A percentile compares a stretch with the other conserved stretches of the same genome.
Conservation (phyloP, 2,888 invertebrate genomes). For the Ophion obscuratus region DNA sequence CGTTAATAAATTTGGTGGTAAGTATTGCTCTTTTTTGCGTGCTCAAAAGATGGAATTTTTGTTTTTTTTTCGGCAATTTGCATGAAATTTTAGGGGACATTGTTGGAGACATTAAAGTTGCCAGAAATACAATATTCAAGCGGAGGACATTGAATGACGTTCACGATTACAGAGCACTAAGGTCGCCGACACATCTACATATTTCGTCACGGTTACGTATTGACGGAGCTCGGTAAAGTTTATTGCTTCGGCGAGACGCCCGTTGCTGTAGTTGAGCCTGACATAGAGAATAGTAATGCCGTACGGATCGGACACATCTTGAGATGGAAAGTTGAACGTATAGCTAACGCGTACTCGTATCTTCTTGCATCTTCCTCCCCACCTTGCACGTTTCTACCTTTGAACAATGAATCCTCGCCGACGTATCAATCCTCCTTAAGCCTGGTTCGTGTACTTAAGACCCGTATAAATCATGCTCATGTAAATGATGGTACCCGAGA, state of each 20-base stretch:
- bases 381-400: slow-evolving; percentile 58
- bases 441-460: slow-evolving; percentile 16
- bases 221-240: slow-evolving; percentile 18
- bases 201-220: neutral
- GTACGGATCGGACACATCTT: neutral
- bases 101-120: neutral
- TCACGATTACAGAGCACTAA: neutral
- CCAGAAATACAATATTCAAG: neutral
- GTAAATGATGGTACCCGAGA: neutral
- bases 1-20: neutral
- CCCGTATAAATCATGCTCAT: slow-evolving; percentile 29
- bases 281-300: slow-evolving; percentile 9
- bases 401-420: slow-evolving; percentile 35
- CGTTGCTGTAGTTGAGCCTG: slow-evolving; percentile 4
- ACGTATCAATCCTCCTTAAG: slow-evolving; percentile 36
- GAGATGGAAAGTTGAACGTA: slow-evolving; percentile 73
- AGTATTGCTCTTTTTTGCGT: neutral
- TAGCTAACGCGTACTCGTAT: slow-evolving; percentile 63
- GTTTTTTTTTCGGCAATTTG: neutral
- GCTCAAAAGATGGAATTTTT: neutral
- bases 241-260: slow-evolving; percentile 20
- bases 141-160: slow-evolving; percentile 8
- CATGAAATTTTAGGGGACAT: no score
- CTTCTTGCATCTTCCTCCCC: neutral
- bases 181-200: slow-evolving; percentile 18